phyloP scores from a whole-genome alignment of 2,888 invertebrate species.

The Troides oblongomaculatus region DNA sequence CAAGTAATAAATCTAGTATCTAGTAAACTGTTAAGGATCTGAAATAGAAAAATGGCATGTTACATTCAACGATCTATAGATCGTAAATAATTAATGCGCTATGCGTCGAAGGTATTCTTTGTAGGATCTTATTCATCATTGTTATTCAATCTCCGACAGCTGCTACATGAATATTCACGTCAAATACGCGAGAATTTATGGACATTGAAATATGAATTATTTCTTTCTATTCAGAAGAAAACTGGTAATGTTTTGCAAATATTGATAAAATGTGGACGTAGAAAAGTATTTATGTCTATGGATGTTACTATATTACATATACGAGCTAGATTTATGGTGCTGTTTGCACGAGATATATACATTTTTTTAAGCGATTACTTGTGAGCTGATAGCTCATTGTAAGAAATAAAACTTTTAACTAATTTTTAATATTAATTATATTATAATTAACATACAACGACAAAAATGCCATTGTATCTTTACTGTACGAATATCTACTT shows the following conservation, averaged over 20 bases:
- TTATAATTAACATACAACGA: not conserved
- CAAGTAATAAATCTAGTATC: not conserved
- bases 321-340: too few species aligned
- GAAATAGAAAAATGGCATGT: not conserved
- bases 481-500: not conserved
- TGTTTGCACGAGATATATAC: too few species aligned
- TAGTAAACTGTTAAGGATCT: not conserved
- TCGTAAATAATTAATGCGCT: slow-evolving; percentile 2
- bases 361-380: too few species aligned
- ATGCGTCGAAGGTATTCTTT: slow-evolving; percentile 10
- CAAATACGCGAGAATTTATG: slow-evolving; percentile 10
- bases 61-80: not conserved
- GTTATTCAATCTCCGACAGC: slow-evolving; percentile 18
- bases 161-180: slow-evolving; percentile 20
- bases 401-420: not conserved
- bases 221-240: slow-evolving; percentile 18
- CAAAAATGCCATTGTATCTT: not conserved
- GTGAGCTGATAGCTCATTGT: too few species aligned
- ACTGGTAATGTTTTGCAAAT: slow-evolving; percentile 3
- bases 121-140: slow-evolving; percentile 17
- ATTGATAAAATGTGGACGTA: not conserved
- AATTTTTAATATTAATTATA: not conserved
- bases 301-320: not conserved
- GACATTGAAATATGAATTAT: slow-evolving; percentile 8
- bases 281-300: not conserved